Conservation (phyloP, 1,140 invertebrate species). For the Bombus ignitus region DNA sequence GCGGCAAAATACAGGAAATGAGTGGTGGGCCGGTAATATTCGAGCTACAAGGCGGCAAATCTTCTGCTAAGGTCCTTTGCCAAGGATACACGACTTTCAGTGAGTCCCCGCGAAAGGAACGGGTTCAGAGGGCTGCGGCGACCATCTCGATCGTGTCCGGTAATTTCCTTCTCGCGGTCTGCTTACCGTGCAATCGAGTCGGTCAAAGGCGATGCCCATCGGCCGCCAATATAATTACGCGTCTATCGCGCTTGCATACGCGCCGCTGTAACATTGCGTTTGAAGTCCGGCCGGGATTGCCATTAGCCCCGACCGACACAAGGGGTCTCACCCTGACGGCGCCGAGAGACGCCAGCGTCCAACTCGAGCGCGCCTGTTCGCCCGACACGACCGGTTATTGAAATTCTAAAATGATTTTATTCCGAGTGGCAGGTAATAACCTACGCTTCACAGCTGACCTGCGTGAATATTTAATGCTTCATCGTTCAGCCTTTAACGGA, state of each 20-base stretch:
- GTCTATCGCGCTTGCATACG: conserved; percentile 72
- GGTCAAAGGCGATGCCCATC: conserved; percentile 78
- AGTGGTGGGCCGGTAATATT: background rate
- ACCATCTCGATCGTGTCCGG: conserved; percentile 48
- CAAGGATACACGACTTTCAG: conserved; percentile 4
- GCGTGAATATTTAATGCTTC: conserved; percentile 60
- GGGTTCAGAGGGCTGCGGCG: conserved; percentile 10
- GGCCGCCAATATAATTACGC: conserved; percentile 78
- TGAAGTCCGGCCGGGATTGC: conserved; percentile 76
- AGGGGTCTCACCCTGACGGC: conserved; percentile 49
- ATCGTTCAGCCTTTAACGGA: conserved; percentile 44
- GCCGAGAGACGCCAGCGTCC: conserved; percentile 34
- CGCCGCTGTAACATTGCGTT: conserved; percentile 73
- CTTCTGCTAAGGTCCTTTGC: background rate
- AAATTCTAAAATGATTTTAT: conserved; percentile 81
- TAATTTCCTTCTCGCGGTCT: conserved; percentile 76
- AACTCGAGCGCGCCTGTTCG: conserved; percentile 14
- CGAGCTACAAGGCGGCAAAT: background rate
- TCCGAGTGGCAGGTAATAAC: conserved; percentile 80
- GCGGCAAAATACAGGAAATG: background rate
- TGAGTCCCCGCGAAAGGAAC: conserved; percentile 1
- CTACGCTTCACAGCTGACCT: conserved; percentile 67
- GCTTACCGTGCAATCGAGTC: conserved; percentile 77
- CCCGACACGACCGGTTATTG: conserved; percentile 71
- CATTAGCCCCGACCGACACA: conserved; percentile 72